Percentiles rank a stretch among this genome's conserved stretches.
These are phyloP conservation scores for Sander vitreus DNA, from an alignment of 2,113 vertebrate species.

Conservation along the genomic window DNA sequence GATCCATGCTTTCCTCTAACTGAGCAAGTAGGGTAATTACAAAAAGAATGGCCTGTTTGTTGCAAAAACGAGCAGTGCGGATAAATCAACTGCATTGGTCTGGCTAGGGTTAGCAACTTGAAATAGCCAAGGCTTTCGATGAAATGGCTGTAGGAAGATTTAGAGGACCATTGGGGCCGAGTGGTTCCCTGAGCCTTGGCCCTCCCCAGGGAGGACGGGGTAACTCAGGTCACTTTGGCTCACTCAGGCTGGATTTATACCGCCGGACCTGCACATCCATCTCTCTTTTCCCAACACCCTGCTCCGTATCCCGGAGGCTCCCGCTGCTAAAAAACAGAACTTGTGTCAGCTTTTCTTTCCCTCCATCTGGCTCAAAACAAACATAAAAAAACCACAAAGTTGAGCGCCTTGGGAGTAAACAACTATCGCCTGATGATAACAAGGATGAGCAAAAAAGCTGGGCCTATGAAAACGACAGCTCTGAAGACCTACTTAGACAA, in stretches of 20 bases:
- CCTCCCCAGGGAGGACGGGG: constrained; percentile 27
- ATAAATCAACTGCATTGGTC: constrained; percentile 73
- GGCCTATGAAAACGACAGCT: constrained; percentile 42
- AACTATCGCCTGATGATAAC: constrained; percentile 63
- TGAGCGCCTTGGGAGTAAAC: constrained; percentile 66
- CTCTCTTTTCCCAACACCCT: constrained; percentile 48
- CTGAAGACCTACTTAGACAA: constrained; percentile 61
- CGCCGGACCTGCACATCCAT: constrained; percentile 68
- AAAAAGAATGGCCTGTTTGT: constrained; percentile 68
- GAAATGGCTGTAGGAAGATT: constrained; percentile 68
- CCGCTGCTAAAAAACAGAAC: constrained; percentile 59
- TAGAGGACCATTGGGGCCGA: constrained; percentile 57
- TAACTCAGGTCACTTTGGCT: constrained; percentile 47
- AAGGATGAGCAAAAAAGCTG: constrained; percentile 34
- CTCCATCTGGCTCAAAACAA: constrained; percentile 58
- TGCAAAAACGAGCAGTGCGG: constrained; percentile 58
- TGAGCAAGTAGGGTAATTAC: constrained; percentile 75
- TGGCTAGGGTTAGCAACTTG: constrained; percentile 34
- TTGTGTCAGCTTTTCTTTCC: constrained; percentile 41
- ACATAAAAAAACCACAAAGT: constrained; percentile 48
- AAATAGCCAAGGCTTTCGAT: constrained; percentile 59
- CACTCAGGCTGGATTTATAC: constrained; percentile 66
- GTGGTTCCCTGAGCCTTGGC: constrained; percentile 41
- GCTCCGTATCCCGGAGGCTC: constrained; percentile 54
- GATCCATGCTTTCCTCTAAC: constrained; percentile 53